phyloP scores from a whole-genome alignment of 2,113 vertebrate genomes.

The Nerophis ophidion region DNA sequence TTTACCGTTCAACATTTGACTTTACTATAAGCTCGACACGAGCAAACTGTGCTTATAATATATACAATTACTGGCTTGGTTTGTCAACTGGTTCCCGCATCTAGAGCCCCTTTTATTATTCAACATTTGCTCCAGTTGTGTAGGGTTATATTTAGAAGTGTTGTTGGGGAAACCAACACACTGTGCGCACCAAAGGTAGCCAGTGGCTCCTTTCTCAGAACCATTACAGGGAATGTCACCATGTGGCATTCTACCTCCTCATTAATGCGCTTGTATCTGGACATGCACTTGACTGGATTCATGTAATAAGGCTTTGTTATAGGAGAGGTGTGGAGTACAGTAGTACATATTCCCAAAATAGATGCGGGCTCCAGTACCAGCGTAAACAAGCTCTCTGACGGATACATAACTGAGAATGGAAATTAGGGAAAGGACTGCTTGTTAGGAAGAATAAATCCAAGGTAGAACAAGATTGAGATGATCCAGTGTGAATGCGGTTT shows the following conservation, averaged over 20 bases:
- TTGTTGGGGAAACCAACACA: constrained; percentile 54
- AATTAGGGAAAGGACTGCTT: too few species aligned
- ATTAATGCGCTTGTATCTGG: not conserved
- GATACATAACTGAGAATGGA: too few species aligned
- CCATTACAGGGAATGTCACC: not conserved
- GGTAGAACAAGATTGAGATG: too few species aligned
- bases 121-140: constrained; percentile 60
- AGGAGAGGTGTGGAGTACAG: too few species aligned
- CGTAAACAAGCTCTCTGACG: too few species aligned
- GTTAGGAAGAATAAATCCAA: too few species aligned
- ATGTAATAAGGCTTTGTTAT: too few species aligned
- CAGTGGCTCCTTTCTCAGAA: not conserved
- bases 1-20: too few species aligned
- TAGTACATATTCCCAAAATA: too few species aligned
- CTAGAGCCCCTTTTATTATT: constrained; percentile 52
- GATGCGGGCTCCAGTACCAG: too few species aligned
- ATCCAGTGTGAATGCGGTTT: too few species aligned
- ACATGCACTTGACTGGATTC: not conserved
- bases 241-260: not conserved
- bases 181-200: constrained; percentile 11
- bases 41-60: constrained; percentile 9
- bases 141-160: constrained; percentile 53
- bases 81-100: constrained; percentile 19
- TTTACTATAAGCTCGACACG: not conserved
- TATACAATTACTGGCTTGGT: constrained; percentile 16